Percentiles rank a stretch among this genome's conserved stretches.
phyloP scores from a whole-genome alignment of 92 coral and sea anemone genomes.

The Anthopleura xanthogrammica region DNA sequence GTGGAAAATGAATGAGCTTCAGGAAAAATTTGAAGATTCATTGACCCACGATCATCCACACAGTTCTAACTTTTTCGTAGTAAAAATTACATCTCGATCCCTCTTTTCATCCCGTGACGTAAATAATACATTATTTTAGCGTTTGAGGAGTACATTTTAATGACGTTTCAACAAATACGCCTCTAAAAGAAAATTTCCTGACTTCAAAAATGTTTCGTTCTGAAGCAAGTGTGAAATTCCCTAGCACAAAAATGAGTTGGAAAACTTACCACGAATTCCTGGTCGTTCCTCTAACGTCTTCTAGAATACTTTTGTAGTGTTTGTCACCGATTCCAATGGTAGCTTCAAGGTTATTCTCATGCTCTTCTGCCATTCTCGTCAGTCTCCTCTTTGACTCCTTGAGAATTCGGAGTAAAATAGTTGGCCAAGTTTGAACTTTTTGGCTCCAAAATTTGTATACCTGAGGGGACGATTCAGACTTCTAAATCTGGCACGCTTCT shows the following conservation, averaged over 20 bases:
- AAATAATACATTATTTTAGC: background rate
- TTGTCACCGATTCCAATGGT: conserved; percentile 33
- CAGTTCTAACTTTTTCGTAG: background rate
- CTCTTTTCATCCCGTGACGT: background rate
- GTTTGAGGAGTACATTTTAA: background rate
- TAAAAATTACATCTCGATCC: background rate
- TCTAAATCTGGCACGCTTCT: background rate
- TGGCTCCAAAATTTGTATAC: background rate
- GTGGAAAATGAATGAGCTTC: background rate
- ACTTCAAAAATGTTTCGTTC: background rate
- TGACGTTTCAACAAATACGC: background rate
- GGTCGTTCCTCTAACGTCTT: conserved; percentile 38
- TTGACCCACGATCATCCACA: background rate
- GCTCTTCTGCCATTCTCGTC: conserved; percentile 23
- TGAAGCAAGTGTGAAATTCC: background rate
- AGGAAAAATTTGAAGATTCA: background rate
- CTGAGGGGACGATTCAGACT: background rate
- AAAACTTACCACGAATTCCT: conserved; percentile 30
- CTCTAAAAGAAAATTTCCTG: background rate
- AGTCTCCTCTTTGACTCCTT: background rate
- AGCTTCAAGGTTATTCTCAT: conserved; percentile 25
- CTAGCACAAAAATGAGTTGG: background rate
- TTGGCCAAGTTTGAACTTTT: background rate
- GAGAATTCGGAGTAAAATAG: background rate
- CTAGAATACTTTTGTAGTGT: conserved; percentile 30